Base-by-base conservation (phyloP, 2,797 vertebrate species). In the Oreochromis mossambicus region DNA sequence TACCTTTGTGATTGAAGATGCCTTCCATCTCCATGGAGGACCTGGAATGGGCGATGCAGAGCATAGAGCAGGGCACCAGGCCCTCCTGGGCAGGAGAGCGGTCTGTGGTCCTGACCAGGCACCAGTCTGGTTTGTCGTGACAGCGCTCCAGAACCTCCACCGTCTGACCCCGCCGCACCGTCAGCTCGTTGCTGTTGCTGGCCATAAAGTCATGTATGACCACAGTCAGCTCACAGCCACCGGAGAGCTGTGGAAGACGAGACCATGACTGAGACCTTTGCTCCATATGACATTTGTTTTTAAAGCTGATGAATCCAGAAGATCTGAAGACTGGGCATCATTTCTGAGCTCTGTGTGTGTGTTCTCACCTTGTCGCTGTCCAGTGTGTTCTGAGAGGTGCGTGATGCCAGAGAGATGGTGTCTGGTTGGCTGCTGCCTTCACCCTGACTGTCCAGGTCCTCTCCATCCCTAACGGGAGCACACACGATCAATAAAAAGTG, bases 11-110 rank as follows among this genome's bases (percentile, higher is more conserved):
- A 95, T 99, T 99, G 90, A 98, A 99, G 93, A 99, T 98, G 82
- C 99, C 99, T 91, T 99, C 99, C 98, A 99, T 99, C 94, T 99
- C 99, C 98, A 99, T 99, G 83, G 98, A 99, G 13, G 98, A 99
- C 82, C 99, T 96, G 3, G 99, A 99, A 87, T 99, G 99, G 56
- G 99, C 99, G 12, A 99, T 99, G 95, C 99, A 99, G 79, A 99
- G 97, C 51, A 97, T 97, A 76, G 97, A 96, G 13, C 98, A 99
- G 87, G 98, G 99, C 6, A 99, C 98, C 88, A 99, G 95, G 43
- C 99, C 99, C 94, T 99, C 99, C 0, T 96, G 96, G 2, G 99
- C 97, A 0, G 98, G 99, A 3, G 98, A 99, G 24, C 98, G 97
- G 91, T 99, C 99, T 0, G 98, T 99, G 93, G 99, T 99, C 61